These are phyloP conservation scores for Scaptomyza parva DNA, from an alignment of 2,888 invertebrate species.

Conservation along the genomic window DNA sequence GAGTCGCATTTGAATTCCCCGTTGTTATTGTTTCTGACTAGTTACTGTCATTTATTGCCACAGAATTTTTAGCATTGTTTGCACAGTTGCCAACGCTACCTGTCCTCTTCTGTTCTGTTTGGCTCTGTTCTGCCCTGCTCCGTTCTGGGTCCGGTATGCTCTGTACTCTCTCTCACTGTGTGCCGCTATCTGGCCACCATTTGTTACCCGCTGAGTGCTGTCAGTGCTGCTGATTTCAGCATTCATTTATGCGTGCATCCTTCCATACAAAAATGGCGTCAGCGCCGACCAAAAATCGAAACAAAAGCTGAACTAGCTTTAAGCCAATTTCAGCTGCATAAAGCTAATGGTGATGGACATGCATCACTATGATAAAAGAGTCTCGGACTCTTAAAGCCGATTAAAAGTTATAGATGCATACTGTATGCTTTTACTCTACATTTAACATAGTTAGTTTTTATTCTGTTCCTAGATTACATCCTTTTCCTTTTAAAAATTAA, in stretches of 20 bases:
- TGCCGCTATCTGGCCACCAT: slow-evolving; percentile 43
- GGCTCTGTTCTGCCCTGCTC: neutral
- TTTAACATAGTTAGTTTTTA: neutral
- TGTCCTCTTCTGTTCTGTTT: neutral
- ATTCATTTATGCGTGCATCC: slow-evolving; percentile 58
- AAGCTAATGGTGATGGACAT: neutral
- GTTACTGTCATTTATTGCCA: slow-evolving; percentile 69
- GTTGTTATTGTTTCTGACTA: slow-evolving; percentile 54
- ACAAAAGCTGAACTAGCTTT: slow-evolving; percentile 19
- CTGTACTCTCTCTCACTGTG: neutral
- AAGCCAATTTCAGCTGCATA: neutral
- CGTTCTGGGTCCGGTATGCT: slow-evolving; percentile 3
- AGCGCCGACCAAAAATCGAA: neutral
- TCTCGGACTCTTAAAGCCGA: neutral
- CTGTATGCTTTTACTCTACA: neutral
- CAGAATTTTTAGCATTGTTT: slow-evolving; percentile 44
- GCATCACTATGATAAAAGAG: neutral
- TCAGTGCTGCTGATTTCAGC: slow-evolving; percentile 60
- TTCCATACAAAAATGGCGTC: slow-evolving; percentile 40
- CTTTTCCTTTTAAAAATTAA: neutral
- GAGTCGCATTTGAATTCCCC: slow-evolving; percentile 12
- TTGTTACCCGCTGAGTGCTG: slow-evolving; percentile 46
- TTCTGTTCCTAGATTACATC: neutral
- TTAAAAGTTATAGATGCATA: neutral
- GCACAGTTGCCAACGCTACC: slow-evolving; percentile 6